phyloP scores from a whole-genome alignment of 2,113 vertebrate genomes.

The Falcunculus frontatus region DNA sequence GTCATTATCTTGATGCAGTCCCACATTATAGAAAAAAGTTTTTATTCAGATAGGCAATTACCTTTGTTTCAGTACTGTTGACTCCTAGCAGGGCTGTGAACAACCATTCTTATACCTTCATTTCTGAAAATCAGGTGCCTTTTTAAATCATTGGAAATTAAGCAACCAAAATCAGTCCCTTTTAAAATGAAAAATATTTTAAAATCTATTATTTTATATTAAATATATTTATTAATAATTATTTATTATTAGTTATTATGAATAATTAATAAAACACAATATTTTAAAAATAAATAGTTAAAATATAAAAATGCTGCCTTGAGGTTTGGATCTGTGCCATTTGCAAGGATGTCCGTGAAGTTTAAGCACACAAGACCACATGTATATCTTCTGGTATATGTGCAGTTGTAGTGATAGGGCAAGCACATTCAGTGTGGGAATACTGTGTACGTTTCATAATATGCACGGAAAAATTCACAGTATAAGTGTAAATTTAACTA shows the following conservation, averaged over 20 bases:
- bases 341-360: not conserved
- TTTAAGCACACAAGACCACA: not conserved
- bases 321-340: not conserved
- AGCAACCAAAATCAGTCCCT: rapidly evolving
- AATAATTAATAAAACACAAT: not conserved
- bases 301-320: not conserved
- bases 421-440: not conserved
- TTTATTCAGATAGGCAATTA: not conserved
- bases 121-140: not conserved
- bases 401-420: not conserved
- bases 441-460: not conserved
- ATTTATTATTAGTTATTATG: not conserved
- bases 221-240: not conserved
- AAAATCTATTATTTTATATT: not conserved
- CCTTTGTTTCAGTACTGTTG: not conserved
- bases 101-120: not conserved
- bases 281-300: not conserved
- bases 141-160: not conserved
- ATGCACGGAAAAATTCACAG: not conserved
- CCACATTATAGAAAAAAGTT: not conserved
- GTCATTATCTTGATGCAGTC: not conserved
- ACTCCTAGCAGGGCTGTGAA: not conserved
- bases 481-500: not conserved
- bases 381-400: not conserved
- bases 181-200: not conserved